Percentiles rank a stretch among this genome's conserved stretches.
Conservation (phyloP, 2,113 vertebrate species). For the Megaceryle torquata region DNA sequence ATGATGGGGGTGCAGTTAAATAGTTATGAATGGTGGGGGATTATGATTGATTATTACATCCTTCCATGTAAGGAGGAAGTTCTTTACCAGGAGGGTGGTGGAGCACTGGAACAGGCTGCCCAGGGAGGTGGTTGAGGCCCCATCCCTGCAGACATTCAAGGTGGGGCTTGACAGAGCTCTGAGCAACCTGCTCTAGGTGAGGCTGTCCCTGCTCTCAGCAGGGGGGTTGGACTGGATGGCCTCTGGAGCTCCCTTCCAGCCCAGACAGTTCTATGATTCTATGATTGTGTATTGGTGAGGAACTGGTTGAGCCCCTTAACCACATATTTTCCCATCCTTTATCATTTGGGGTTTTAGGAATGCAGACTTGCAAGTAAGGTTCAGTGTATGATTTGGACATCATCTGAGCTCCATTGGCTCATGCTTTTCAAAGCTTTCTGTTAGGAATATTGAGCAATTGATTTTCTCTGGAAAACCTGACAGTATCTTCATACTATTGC, state of each 20-base stretch:
- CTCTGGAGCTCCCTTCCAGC: no score
- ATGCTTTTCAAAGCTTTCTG: constrained; percentile 16
- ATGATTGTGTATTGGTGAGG: neutral
- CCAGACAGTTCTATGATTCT: no score
- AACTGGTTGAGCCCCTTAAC: neutral
- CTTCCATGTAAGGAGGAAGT: no score
- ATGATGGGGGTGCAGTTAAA: neutral
- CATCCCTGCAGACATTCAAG: no score
- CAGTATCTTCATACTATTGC: neutral
- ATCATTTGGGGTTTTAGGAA: neutral
- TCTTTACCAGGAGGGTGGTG: no score
- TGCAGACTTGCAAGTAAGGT: neutral
- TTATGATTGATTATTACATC: neutral
- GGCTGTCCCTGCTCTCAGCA: no score
- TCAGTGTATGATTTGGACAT: neutral
- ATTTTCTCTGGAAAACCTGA: constrained; percentile 35
- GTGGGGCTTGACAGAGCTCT: no score
- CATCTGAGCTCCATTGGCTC: neutral
- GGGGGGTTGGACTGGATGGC: no score
- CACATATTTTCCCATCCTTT: neutral
- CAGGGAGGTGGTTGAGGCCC: no score
- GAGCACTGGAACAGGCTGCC: no score
- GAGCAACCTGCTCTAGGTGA: no score
- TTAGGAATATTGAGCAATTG: constrained; percentile 30
- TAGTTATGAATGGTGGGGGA: neutral